These are phyloP conservation scores for Coenonympha arcania DNA, from an alignment of 2,888 invertebrate genomes.

Conservation along the genomic window DNA sequence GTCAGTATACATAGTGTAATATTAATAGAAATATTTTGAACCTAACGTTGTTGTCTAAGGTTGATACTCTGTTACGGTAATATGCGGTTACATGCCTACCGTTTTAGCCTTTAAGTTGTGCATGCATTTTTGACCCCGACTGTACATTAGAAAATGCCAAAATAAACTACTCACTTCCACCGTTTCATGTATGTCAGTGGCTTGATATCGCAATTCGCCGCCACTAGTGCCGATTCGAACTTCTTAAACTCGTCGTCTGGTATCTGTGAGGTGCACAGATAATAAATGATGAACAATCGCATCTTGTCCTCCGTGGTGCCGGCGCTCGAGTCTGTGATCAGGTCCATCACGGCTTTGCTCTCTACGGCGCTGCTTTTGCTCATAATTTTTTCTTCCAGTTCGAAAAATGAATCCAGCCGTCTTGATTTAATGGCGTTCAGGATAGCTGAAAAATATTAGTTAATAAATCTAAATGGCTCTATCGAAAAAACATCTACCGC, in stretches of 20 bases:
- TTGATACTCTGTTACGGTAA: too few relatives aligned
- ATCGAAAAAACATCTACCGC: too few relatives aligned
- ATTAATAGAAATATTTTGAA: too few relatives aligned
- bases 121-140: too few relatives aligned
- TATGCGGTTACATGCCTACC: too few relatives aligned
- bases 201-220: constrained; percentile 88
- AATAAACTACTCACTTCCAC: constrained; percentile 82
- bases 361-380: constrained; percentile 81
- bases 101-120: too few relatives aligned
- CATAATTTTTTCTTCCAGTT: constrained; percentile 98
- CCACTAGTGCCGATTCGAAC: constrained; percentile 83
- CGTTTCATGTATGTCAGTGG: constrained; percentile 91
- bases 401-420: constrained; percentile 96
- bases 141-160: too few relatives aligned
- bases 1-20: too few relatives aligned
- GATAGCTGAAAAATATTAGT: constrained; percentile 70
- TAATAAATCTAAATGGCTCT: too few relatives aligned
- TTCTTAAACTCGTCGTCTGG: constrained; percentile 88
- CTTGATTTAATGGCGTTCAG: constrained; percentile 89
- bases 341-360: constrained; percentile 89
- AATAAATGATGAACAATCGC: constrained; percentile 92
- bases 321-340: constrained; percentile 88
- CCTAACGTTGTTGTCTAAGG: too few relatives aligned
- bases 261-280: constrained; percentile 86
- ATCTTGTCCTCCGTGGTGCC: constrained; percentile 94